These are phyloP conservation scores for Hucho hucho DNA, from an alignment of 2,113 vertebrate genomes.

Conservation along the genomic window DNA sequence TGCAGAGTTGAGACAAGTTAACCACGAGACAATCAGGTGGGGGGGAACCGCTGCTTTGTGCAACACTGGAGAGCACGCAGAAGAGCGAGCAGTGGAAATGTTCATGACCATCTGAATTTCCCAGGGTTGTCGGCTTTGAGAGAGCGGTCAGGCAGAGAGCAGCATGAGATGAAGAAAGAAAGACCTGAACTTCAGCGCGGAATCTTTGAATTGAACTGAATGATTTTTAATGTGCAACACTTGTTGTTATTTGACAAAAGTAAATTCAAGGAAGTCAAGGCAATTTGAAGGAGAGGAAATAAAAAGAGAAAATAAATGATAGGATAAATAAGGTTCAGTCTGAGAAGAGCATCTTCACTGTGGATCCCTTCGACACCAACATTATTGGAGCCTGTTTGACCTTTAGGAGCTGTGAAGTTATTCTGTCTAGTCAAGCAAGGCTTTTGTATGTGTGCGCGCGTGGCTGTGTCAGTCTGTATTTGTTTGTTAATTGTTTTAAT, in stretches of 20 bases:
- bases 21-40: conserved; percentile 44
- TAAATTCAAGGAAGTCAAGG: not conserved
- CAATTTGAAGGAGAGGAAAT: not conserved
- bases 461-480: not conserved
- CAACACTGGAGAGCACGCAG: conserved; percentile 3
- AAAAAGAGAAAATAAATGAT: not conserved
- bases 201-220: not conserved
- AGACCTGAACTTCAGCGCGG: not conserved
- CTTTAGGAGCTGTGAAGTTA: not conserved
- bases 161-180: conserved; percentile 1
- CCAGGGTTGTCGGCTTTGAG: not conserved
- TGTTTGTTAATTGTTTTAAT: not conserved
- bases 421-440: no score
- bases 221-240: not conserved
- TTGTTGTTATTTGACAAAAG: not conserved
- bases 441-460: not conserved
- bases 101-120: not conserved
- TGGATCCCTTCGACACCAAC: not conserved
- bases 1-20: conserved; percentile 9
- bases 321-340: not conserved
- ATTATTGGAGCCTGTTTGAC: no score
- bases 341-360: not conserved
- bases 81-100: not conserved
- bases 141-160: not conserved
- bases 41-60: conserved; percentile 4